A percentile compares a stretch with the other conserved stretches of the same genome.
Conservation (phyloP, 2,113 vertebrate species). For the Meles meles region DNA sequence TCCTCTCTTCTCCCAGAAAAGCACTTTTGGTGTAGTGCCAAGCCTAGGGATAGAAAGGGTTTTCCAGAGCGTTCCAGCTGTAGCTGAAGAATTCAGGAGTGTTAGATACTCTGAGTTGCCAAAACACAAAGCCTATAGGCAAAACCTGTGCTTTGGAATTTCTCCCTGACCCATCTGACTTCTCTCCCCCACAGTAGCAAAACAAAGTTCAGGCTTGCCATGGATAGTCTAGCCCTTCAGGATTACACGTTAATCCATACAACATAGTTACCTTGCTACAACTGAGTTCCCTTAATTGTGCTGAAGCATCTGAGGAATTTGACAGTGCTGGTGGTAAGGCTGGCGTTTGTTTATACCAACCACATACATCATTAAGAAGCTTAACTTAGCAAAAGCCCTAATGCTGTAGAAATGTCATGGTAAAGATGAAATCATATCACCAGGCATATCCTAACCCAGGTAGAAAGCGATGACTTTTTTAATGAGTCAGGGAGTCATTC, state of each 20-base stretch:
- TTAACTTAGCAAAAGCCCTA: background rate
- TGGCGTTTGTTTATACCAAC: background rate
- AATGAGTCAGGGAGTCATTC: background rate
- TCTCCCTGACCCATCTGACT: background rate
- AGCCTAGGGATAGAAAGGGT: background rate
- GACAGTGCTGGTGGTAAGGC: background rate
- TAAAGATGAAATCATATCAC: slow-evolving; percentile 47
- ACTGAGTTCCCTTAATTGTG: slow-evolving; percentile 34
- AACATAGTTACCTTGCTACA: background rate
- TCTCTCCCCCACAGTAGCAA: background rate
- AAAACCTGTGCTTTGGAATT: background rate
- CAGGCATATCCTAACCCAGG: background rate
- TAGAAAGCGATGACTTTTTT: background rate
- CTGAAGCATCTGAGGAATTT: slow-evolving; percentile 63
- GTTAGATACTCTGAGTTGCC: background rate
- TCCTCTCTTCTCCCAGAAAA: background rate
- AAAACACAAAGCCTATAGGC: background rate
- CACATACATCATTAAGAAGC: background rate
- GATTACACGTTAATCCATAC: slow-evolving; percentile 50
- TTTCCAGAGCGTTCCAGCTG: background rate
- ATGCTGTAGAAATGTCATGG: slow-evolving; percentile 13
- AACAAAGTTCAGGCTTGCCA: slow-evolving; percentile 1
- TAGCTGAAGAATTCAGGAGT: background rate
- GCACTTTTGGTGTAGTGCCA: background rate
- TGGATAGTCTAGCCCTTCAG: background rate